phyloP scores from a whole-genome alignment of 2,888 invertebrate genomes.

The Idaea aversata region DNA sequence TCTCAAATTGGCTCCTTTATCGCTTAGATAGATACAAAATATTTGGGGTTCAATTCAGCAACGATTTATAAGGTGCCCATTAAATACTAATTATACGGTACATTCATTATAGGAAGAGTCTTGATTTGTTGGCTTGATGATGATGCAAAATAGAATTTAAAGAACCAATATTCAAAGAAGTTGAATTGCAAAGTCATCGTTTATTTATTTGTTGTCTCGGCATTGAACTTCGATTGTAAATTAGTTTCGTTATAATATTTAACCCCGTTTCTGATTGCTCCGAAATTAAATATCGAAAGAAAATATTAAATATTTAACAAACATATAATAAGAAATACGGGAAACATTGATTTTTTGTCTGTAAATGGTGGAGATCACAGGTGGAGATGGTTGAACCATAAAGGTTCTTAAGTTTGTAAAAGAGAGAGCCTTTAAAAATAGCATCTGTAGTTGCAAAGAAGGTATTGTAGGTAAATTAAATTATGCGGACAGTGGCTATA shows the following conservation, averaged over 20 bases:
- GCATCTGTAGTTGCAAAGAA: conserved; percentile 21
- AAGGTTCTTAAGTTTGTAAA: background rate
- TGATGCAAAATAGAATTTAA: conserved; percentile 38
- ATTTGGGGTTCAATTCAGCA: background rate
- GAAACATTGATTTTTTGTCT: background rate
- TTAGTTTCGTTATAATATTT: background rate
- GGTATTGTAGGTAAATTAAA: conserved; percentile 26
- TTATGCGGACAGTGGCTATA: conserved; percentile 25
- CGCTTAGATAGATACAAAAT: too few relatives aligned
- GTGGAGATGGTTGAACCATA: background rate
- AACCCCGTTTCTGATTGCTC: background rate
- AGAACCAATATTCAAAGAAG: conserved; percentile 35
- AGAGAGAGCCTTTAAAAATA: conserved; percentile 9
- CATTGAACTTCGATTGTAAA: conserved; percentile 54
- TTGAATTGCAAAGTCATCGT: conserved; percentile 49
- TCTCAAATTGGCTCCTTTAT: too few relatives aligned
- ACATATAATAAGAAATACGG: background rate
- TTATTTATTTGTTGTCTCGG: conserved; percentile 40
- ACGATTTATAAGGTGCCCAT: conserved; percentile 3
- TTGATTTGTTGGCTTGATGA: conserved; percentile 39
- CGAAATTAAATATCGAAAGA: background rate
- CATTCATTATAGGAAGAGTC: conserved; percentile 1
- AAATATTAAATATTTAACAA: background rate
- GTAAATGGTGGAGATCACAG: background rate
- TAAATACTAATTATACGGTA: background rate